Evolutionary conservation across 2,888 invertebrate species (phyloP), one percentile per base, ranked within the genome.

Genomic region (Apotomis capreana): DNA sequence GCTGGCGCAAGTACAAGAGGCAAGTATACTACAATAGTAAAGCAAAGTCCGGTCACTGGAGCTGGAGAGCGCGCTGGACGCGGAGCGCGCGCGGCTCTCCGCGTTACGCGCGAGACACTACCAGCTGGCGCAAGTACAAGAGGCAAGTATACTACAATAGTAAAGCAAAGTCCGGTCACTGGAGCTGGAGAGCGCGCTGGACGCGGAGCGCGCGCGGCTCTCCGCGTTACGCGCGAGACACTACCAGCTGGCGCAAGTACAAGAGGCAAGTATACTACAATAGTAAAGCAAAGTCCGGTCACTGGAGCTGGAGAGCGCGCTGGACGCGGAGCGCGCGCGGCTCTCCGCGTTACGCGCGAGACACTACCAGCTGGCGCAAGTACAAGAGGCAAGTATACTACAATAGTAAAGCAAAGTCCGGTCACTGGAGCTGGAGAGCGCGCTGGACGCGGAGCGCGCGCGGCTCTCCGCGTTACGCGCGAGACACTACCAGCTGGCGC

Each of bases 61-160:
- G 91, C 93, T 99, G 78, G 99, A 99, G 88, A 96, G 96, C 76
- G 96, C 97, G 69, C 92, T 99, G 76, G 97, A 98, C 84, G 96
- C 96, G 77, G 99, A 99, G 92, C 94, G 99, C 75, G 94, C 96
- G 76, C 94, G 96, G 76, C 94, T 99, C 77, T 95, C 98, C 40
- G 96, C 98, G 73, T 94, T 99, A 73, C 94, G 99, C 74, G 96
- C 97, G 83, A 96, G 97, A 78, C 99, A 99, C 92, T 99, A 99
- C 93, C 96, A 97, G 82, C 94, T 97, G 80, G 97, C 96, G 74
- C 96, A 95, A 77, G 94, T 95, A 77, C 90, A 92, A 69, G 95
- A 94, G 91, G 94, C 90, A 76, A 59, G 44, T 49, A 8, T 10
- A 49, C 13, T 55, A 26, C 26, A 26, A 26, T 26, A 15, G 15